A percentile compares a stretch with the other conserved stretches of the same genome.
phyloP scores from a whole-genome alignment of 2,113 vertebrate genomes.

The Takifugu bimaculatus region DNA sequence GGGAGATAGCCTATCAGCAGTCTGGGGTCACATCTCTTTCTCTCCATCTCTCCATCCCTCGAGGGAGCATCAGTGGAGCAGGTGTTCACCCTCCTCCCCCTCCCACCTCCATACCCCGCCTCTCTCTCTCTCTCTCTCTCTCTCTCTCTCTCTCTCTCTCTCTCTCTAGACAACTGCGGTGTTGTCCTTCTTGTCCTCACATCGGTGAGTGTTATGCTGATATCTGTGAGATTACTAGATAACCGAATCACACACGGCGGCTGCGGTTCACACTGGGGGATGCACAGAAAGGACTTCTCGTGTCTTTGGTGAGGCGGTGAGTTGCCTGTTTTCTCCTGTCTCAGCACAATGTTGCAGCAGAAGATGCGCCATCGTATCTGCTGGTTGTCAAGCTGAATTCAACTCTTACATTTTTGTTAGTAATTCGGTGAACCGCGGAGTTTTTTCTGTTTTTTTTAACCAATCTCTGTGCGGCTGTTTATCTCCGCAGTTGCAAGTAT shows the following conservation, averaged over 20 bases:
- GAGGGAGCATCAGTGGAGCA: slow-evolving; percentile 64
- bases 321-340: slow-evolving; percentile 38
- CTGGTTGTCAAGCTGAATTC: no score
- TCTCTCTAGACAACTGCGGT: slow-evolving; percentile 46
- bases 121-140: not conserved
- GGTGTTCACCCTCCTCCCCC: slow-evolving; percentile 54
- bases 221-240: slow-evolving; percentile 14
- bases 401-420: no score
- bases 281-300: slow-evolving; percentile 20
- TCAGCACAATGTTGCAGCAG: not conserved
- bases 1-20: slow-evolving; percentile 53
- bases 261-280: slow-evolving; percentile 13
- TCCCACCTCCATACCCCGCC: not conserved
- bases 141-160: slow-evolving; percentile 10
- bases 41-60: slow-evolving; percentile 57
- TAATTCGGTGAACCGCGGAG: no score
- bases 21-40: slow-evolving; percentile 54
- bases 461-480: no score
- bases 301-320: slow-evolving; percentile 45
- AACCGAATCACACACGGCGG: slow-evolving; percentile 5
- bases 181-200: slow-evolving; percentile 50
- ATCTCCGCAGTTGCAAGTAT: no score
- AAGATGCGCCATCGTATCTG: no score
- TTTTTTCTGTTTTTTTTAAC: no score
- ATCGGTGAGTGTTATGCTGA: slow-evolving; percentile 25